Evolutionary conservation across 2,113 vertebrate species (phyloP).

Genomic region (Syngnathus typhle): DNA sequence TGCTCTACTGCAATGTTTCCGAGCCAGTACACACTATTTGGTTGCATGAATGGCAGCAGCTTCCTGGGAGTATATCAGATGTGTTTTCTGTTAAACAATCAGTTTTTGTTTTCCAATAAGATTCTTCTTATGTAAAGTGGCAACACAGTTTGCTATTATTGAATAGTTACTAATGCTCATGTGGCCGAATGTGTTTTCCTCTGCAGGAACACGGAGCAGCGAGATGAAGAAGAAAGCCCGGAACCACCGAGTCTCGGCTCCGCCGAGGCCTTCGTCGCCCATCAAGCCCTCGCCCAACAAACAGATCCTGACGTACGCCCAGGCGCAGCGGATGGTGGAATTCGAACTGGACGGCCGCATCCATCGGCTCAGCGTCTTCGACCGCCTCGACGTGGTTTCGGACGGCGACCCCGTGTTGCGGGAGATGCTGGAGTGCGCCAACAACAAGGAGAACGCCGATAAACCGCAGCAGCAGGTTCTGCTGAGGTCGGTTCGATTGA

Average conservation of each 20-base stretch:
- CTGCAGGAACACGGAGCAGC: slow-evolving; percentile 53
- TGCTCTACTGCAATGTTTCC: no score
- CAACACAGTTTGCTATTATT: neutral
- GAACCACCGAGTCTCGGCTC: slow-evolving; percentile 80
- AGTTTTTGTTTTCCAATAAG: no score
- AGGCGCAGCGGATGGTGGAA: slow-evolving; percentile 96
- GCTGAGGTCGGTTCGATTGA: slow-evolving; percentile 80
- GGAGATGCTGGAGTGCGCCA: slow-evolving; percentile 92
- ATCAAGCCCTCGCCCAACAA: slow-evolving; percentile 89
- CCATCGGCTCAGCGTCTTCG: slow-evolving; percentile 91
- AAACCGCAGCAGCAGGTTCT: slow-evolving; percentile 78
- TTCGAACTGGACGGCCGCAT: slow-evolving; percentile 90
- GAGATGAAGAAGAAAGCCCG: slow-evolving; percentile 95
- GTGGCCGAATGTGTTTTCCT: neutral
- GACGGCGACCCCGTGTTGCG: slow-evolving; percentile 91
- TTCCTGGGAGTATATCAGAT: no score
- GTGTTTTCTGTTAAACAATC: no score
- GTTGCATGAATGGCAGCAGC: neutral
- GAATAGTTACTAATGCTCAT: neutral
- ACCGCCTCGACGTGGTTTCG: slow-evolving; percentile 84
- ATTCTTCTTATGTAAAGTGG: no score
- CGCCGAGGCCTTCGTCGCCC: slow-evolving; percentile 85
- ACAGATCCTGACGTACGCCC: slow-evolving; percentile 92
- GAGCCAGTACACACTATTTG: no score
- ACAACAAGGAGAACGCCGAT: slow-evolving; percentile 94